phyloP scores from a whole-genome alignment of 2,113 vertebrate genomes.

The Vulpes ferrilata region DNA sequence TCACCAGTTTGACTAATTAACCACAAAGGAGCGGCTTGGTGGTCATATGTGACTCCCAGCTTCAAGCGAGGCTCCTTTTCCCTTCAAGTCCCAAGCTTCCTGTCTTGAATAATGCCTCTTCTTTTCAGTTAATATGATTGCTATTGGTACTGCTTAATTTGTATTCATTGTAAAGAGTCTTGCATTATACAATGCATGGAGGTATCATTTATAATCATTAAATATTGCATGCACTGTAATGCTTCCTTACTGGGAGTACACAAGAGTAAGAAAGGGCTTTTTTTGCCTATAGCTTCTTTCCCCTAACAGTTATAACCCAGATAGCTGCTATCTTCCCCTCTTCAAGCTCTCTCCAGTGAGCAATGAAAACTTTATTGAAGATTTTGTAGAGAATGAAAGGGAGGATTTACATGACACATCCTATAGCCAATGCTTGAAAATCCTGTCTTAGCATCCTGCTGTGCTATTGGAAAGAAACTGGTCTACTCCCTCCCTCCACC shows the following conservation, averaged over 20 bases:
- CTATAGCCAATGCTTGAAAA: not conserved
- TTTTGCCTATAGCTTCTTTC: not conserved
- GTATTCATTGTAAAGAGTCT: slow-evolving; percentile 29
- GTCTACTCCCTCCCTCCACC: not conserved
- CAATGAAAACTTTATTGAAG: slow-evolving; percentile 59
- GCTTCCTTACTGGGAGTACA: slow-evolving; percentile 24
- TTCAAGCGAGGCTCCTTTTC: not conserved
- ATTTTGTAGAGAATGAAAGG: slow-evolving; percentile 36
- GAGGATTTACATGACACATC: not conserved
- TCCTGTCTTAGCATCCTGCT: not conserved
- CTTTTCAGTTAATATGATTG: not conserved
- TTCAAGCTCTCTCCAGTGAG: slow-evolving; percentile 35
- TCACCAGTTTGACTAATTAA: slow-evolving; percentile 21
- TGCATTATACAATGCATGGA: not conserved
- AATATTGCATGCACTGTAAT: not conserved
- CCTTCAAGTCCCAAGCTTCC: not conserved
- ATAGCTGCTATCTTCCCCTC: slow-evolving; percentile 28
- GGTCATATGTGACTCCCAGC: not conserved
- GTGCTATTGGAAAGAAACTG: not conserved
- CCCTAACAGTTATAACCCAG: slow-evolving; percentile 62
- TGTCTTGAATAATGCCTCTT: not conserved
- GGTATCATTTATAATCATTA: slow-evolving; percentile 63
- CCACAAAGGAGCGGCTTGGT: not conserved
- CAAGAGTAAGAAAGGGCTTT: not conserved
- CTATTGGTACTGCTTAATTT: slow-evolving; percentile 11